Evolutionary conservation across 2,888 invertebrate species (phyloP).

Genomic region (Timema cristinae): DNA sequence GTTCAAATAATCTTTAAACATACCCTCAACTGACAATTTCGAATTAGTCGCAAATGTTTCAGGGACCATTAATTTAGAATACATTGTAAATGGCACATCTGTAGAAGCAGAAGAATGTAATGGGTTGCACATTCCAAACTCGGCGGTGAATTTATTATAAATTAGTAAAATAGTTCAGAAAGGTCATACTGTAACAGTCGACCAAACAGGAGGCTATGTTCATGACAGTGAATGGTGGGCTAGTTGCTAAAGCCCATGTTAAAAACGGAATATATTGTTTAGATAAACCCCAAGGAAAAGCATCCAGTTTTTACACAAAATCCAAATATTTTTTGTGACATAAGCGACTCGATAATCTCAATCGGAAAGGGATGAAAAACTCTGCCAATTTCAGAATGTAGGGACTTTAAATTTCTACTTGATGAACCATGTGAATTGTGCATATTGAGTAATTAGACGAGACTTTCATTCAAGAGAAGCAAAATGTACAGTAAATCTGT

Average conservation of each 20-base stretch:
- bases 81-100: not conserved
- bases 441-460: not conserved
- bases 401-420: not conserved
- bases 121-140: slow-evolving; percentile 6
- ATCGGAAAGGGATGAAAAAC: not conserved
- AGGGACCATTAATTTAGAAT: too few relatives aligned
- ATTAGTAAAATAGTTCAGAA: not conserved
- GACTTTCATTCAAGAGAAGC: too few relatives aligned
- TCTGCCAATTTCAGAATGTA: not conserved
- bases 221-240: not conserved
- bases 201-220: not conserved
- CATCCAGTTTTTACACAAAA: not conserved
- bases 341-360: not conserved
- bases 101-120: not conserved
- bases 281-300: not conserved
- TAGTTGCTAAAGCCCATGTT: too few relatives aligned
- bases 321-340: not conserved
- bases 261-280: slow-evolving; percentile 11
- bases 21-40: not conserved
- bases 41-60: slow-evolving; percentile 8
- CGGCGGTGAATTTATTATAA: not conserved
- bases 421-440: not conserved
- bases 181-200: not conserved
- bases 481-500: too few relatives aligned
- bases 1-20: not conserved